A percentile compares a stretch with the other conserved stretches of the same genome.
Conservation (phyloP, 1,140 invertebrate genomes). For the Bombus pyrosoma region DNA sequence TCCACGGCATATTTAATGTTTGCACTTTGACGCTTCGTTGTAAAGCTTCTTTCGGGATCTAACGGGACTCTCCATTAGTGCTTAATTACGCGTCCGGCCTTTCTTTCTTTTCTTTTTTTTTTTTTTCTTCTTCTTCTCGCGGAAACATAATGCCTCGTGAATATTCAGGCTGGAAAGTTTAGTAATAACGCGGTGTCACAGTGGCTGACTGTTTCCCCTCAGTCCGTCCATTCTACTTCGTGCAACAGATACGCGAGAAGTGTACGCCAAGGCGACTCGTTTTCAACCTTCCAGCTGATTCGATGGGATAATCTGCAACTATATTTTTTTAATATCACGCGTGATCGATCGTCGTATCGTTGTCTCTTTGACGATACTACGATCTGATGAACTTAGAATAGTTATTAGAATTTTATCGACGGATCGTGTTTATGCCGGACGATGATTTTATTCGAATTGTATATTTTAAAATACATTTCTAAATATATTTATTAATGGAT, state of each 20-base stretch:
- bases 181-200: constrained; percentile 43
- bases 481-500: no score
- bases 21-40: constrained; percentile 65
- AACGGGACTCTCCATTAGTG: constrained; percentile 60
- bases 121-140: neutral
- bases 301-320: neutral
- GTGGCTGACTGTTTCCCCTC: neutral
- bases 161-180: constrained; percentile 55
- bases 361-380: neutral
- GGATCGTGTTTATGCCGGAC: neutral
- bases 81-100: constrained; percentile 51
- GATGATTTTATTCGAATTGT: neutral
- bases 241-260: neutral
- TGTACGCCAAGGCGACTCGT: neutral
- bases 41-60: constrained; percentile 44
- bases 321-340: no score
- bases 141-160: constrained; percentile 55
- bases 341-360: neutral
- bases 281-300: neutral
- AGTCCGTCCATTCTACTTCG: neutral
- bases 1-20: constrained; percentile 68
- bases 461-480: no score
- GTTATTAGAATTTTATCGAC: neutral
- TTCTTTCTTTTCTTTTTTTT: neutral
- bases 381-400: neutral